phyloP scores from a whole-genome alignment of 2,888 invertebrate species.

The Trachelus tabidus region DNA sequence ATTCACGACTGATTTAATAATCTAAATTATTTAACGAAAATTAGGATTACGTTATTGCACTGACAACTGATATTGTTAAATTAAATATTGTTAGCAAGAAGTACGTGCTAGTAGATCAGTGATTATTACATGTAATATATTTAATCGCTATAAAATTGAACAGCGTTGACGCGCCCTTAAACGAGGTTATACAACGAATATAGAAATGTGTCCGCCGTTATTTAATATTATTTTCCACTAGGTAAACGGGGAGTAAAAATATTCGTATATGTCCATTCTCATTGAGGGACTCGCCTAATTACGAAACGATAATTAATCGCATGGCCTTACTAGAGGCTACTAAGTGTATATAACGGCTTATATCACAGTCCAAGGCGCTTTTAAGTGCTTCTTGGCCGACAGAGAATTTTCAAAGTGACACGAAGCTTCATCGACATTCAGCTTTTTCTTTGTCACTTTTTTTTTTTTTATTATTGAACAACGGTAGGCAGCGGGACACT shows the following conservation, averaged over 20 bases:
- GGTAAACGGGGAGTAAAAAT: no score
- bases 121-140: neutral
- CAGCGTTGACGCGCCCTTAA: neutral
- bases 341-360: conserved; percentile 23
- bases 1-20: neutral
- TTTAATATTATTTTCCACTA: no score
- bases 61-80: no score
- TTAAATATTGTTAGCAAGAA: no score
- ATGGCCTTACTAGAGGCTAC: conserved; percentile 21
- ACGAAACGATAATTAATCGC: conserved; percentile 11
- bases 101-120: neutral
- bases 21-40: neutral
- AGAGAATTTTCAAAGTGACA: no score
- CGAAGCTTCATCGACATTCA: no score
- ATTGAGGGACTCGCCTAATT: conserved; percentile 3
- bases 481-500: no score
- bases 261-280: neutral
- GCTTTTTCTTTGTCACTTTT: no score
- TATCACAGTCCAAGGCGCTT: conserved; percentile 4
- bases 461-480: no score
- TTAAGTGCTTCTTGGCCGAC: no score
- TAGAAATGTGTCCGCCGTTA: neutral
- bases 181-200: conserved; percentile 5
- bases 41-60: no score
- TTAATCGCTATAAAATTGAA: neutral